Evolutionary conservation across 2,113 vertebrate genomes (phyloP).

Genomic region (Psephotus haematonotus): DNA sequence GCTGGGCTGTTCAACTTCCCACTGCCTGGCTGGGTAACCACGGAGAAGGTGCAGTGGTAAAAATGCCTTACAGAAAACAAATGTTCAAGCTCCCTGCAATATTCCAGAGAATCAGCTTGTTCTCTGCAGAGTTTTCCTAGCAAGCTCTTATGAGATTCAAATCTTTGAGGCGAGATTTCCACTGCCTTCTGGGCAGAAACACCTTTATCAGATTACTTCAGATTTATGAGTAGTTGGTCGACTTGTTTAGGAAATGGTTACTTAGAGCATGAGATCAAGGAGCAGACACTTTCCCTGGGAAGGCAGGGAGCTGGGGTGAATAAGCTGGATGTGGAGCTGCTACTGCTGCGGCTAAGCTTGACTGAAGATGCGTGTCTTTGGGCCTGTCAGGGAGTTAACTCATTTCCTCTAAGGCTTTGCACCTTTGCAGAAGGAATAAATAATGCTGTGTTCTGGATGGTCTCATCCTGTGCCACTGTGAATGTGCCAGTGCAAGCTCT

Average conservation of each 20-base stretch:
- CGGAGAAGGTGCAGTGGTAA: neutral
- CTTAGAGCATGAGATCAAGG: neutral
- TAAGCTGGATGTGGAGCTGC: neutral
- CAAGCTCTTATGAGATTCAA: neutral
- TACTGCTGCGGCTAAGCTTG: neutral
- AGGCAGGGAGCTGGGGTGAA: neutral
- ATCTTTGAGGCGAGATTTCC: neutral
- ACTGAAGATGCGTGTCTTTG: neutral
- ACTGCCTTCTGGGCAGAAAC: neutral
- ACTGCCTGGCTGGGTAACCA: neutral
- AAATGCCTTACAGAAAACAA: neutral
- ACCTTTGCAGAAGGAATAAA: neutral
- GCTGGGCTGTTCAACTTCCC: neutral
- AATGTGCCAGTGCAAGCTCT: neutral
- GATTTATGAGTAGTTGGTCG: accelerated
- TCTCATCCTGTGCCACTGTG: neutral
- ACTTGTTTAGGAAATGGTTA: neutral
- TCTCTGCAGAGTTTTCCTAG: neutral
- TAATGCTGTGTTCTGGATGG: neutral
- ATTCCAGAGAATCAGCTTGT: neutral
- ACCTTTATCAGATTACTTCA: neutral
- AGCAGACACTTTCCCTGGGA: neutral
- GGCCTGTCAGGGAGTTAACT: neutral
- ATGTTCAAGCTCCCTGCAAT: neutral
- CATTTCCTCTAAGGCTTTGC: neutral